These are phyloP conservation scores for Urechis unicinctus DNA, from an alignment of 2,888 invertebrate species.

Conservation along the genomic window DNA sequence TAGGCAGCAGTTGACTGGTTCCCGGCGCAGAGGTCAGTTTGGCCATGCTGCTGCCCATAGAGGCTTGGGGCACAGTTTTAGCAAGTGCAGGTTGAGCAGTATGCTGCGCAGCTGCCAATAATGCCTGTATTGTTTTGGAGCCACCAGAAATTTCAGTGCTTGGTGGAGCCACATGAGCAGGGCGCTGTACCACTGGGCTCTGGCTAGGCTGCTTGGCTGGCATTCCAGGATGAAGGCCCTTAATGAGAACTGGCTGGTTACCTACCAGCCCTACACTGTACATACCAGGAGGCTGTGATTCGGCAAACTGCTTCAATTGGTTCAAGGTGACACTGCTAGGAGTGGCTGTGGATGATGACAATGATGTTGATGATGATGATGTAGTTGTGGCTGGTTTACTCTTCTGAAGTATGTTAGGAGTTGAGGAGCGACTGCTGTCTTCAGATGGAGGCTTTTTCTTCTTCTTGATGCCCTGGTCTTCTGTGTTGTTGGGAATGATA, in stretches of 20 bases:
- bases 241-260: not conserved
- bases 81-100: not conserved
- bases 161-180: not conserved
- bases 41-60: not conserved
- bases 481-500: slow-evolving; percentile 38
- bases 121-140: not conserved
- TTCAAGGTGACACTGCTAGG: not conserved
- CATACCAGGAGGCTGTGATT: not conserved
- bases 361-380: not conserved
- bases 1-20: not conserved
- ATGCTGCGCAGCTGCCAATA: not conserved
- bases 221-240: not conserved
- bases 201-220: not conserved
- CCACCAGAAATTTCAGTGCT: not conserved
- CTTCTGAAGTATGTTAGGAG: not conserved
- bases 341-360: too few species aligned
- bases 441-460: not conserved
- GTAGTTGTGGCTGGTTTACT: not conserved
- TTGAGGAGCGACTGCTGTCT: not conserved
- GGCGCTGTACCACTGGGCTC: not conserved
- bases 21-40: not conserved
- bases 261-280: not conserved
- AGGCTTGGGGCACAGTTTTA: not conserved
- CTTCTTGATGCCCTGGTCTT: slow-evolving; percentile 31
- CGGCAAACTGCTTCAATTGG: not conserved